Conservation (phyloP, 2,113 vertebrate genomes). For the Myotis lucifugus region DNA sequence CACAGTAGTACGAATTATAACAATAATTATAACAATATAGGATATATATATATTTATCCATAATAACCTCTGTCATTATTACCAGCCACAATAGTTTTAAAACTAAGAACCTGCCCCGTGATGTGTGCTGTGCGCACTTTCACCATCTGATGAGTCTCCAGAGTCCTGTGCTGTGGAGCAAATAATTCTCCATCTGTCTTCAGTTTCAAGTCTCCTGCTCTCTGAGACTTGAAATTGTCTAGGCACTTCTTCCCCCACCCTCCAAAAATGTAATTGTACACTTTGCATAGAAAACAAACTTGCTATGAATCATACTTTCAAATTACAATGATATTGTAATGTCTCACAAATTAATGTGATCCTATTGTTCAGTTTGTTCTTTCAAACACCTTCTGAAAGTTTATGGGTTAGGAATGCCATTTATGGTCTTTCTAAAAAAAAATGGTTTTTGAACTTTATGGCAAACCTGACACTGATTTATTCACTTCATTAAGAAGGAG, state of each 20-base stretch:
- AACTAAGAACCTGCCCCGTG: neutral
- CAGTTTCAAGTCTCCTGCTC: constrained; percentile 41
- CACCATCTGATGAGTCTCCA: constrained; percentile 64
- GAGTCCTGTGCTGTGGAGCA: constrained; percentile 75
- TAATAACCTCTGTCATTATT: neutral
- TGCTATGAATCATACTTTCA: neutral
- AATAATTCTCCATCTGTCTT: constrained; percentile 78
- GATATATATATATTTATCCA: neutral
- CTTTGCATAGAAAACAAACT: neutral
- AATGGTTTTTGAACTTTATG: neutral
- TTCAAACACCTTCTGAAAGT: neutral
- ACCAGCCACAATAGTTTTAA: constrained; percentile 4
- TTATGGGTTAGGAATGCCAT: neutral
- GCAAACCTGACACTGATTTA: neutral
- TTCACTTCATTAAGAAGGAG: neutral
- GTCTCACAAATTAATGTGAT: neutral
- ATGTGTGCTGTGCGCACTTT: constrained; percentile 37
- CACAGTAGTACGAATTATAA: neutral
- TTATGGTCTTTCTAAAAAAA: neutral
- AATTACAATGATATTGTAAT: neutral
- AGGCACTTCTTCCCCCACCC: neutral
- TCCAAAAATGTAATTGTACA: neutral
- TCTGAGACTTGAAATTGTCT: constrained; percentile 51
- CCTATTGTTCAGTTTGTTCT: neutral
- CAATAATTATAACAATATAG: neutral